Evolutionary conservation across 2,113 vertebrate genomes (phyloP).

Genomic region (Otocyon megalotis): DNA sequence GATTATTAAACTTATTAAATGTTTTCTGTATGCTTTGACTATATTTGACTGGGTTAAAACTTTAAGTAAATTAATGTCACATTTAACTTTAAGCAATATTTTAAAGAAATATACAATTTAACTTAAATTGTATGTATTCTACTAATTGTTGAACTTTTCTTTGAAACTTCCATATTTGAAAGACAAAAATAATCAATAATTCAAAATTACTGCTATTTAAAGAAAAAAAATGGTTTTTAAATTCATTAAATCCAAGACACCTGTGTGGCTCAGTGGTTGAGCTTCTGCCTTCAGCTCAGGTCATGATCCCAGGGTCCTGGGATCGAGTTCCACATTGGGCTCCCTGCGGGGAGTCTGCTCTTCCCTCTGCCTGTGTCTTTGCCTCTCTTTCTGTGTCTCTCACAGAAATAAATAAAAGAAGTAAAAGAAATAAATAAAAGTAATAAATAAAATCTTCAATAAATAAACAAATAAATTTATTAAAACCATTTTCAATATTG

Average conservation of each 20-base stretch:
- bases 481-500: neutral
- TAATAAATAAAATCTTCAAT: too few relatives aligned
- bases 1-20: neutral
- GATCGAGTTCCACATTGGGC: too few relatives aligned
- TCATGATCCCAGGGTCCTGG: too few relatives aligned
- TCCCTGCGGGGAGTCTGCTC: too few relatives aligned
- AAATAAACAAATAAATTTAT: neutral
- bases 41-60: neutral
- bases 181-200: neutral
- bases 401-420: too few relatives aligned
- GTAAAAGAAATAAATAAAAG: too few relatives aligned
- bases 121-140: neutral
- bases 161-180: neutral
- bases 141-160: neutral
- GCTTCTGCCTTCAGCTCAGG: too few relatives aligned
- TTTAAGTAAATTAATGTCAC: neutral
- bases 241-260: neutral
- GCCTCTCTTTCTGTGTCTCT: too few relatives aligned
- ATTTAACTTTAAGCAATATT: neutral
- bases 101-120: neutral
- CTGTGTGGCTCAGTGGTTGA: too few relatives aligned
- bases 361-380: too few relatives aligned
- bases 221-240: neutral
- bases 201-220: neutral
- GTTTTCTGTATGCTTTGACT: neutral